Evolutionary conservation across 2,113 vertebrate genomes (phyloP).

Genomic region (Ascaphus truei): DNA sequence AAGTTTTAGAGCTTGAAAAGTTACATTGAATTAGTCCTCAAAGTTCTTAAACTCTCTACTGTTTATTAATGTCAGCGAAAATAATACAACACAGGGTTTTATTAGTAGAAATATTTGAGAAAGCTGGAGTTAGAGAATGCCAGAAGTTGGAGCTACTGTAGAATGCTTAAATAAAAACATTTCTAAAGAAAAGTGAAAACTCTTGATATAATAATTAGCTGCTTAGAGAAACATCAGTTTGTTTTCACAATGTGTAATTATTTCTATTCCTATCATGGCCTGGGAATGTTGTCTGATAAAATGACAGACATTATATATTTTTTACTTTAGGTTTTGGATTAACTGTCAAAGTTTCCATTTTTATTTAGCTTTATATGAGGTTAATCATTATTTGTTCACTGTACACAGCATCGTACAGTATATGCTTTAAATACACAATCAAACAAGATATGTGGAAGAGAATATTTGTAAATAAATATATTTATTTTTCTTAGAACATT

Average conservation of each 20-base stretch:
- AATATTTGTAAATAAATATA: no score
- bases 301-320: background rate
- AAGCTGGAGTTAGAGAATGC: conserved; percentile 43
- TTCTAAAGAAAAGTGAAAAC: conserved; percentile 33
- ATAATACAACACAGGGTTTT: conserved; percentile 42
- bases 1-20: conserved; percentile 60
- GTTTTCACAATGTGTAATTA: background rate
- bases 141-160: conserved; percentile 41
- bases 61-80: conserved; percentile 49
- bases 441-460: no score
- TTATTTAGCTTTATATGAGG: no score
- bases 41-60: conserved; percentile 72
- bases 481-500: no score
- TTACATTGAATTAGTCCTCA: conserved; percentile 75
- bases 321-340: background rate
- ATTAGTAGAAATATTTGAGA: conserved; percentile 37
- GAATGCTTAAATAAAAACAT: conserved; percentile 23
- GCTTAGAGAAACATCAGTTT: background rate
- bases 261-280: background rate
- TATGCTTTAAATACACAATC: no score
- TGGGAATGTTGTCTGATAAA: background rate
- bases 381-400: no score
- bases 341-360: background rate
- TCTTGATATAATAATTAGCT: background rate
- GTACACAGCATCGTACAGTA: no score